Base-by-base conservation (phyloP, 1,140 invertebrate genomes). In the Calliphora vicina region DNA sequence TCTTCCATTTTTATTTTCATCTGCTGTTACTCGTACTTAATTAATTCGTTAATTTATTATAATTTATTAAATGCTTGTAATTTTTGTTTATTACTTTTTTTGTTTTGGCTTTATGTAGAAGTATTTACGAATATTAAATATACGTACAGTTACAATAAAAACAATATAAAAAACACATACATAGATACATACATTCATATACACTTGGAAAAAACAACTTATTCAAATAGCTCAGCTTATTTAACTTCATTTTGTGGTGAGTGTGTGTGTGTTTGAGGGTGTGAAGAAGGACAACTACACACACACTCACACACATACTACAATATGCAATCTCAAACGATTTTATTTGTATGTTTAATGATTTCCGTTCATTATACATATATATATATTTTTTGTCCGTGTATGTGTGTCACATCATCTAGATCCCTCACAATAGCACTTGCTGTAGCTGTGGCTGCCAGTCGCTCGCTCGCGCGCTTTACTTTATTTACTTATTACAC, bases 11-110 rank as follows among this genome's bases (percentile, higher is more conserved):
- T 67, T 12, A 67, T 67, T 25, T 67, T 25, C 61, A 67, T 67
- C n/a, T 23, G n/a, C 25, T 67, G n/a, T 67, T 23, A 10, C 20
- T 57, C 50, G 15, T 57, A 57, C 6, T 67, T 67, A 67, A 78
- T 78, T 78, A 78, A 45, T 78, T 78, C n/a, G 13, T 78, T 78
- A 43, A 26, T 78, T 78, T 42, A 76, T 76, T 76, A 25, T 78
- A 43, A 78, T 78, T 78, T 43, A 43, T 78, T 78, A 78, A 78
- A 78, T 78, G 74, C 35, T 78, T 78, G 13, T 45, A 45, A 43
- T 43, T 45, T 78, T n/a, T 78, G 35, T 74, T 74, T 74, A 29
- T 76, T 76, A 35, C 10, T 78, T 17, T 43, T 20, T 20, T 23
- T 45, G 12, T 67, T 29, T 43, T 78, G 74, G 29, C 35, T 45